These are phyloP conservation scores for Cherax quadricarinatus DNA, from an alignment of 1,140 invertebrate genomes.

Conservation along the genomic window DNA sequence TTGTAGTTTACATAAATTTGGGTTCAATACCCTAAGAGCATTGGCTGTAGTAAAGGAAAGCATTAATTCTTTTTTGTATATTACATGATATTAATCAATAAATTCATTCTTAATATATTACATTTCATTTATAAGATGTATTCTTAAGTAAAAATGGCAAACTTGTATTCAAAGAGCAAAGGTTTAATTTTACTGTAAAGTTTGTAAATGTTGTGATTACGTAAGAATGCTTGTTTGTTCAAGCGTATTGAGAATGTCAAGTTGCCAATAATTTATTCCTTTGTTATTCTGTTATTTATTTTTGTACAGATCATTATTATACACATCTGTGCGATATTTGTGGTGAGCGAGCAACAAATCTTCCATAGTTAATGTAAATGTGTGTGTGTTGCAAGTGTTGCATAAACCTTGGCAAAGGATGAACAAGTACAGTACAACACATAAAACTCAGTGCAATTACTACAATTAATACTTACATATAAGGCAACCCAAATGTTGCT, in stretches of 20 bases:
- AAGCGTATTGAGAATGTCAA: neutral
- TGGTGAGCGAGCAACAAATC: conserved; percentile 27
- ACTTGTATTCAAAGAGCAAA: neutral
- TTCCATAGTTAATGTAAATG: conserved; percentile 9
- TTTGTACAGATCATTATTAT: neutral
- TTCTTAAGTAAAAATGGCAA: neutral
- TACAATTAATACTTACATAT: conserved; percentile 59
- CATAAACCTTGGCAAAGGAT: conserved; percentile 35
- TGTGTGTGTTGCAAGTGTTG: neutral
- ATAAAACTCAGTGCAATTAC: conserved; percentile 58
- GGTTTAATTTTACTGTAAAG: neutral
- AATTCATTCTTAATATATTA: neutral
- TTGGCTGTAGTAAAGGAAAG: neutral
- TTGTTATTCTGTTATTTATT: conserved; percentile 30
- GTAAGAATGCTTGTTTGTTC: neutral
- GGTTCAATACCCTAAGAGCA: neutral
- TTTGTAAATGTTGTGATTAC: neutral
- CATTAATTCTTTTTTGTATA: neutral
- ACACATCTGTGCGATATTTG: conserved; percentile 10
- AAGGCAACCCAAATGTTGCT: conserved; percentile 42
- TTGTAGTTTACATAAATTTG: neutral
- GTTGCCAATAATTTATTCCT: conserved; percentile 27
- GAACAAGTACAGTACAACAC: conserved; percentile 49
- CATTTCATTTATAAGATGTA: neutral
- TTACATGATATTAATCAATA: neutral